These are phyloP conservation scores for Latrodectus hesperus DNA, from an alignment of 2,888 invertebrate species.

Conservation along the genomic window DNA sequence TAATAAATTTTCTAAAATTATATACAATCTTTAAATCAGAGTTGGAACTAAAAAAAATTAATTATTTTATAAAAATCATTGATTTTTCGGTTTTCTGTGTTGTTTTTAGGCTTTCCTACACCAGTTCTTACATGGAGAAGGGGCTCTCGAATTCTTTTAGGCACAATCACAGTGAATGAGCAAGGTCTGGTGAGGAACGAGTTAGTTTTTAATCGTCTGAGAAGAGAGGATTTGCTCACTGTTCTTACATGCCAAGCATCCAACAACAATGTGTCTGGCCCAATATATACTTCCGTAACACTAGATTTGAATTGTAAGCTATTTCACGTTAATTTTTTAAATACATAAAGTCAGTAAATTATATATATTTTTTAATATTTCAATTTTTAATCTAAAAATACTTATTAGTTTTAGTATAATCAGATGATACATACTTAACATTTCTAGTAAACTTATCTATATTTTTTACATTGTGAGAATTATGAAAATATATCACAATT, in stretches of 20 bases:
- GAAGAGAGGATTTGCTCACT: conserved; percentile 87
- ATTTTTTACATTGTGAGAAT: too few relatives aligned
- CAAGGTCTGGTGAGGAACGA: conserved; percentile 81
- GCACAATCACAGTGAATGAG: conserved; percentile 42
- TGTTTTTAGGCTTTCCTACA: conserved; percentile 64
- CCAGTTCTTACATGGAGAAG: conserved; percentile 65
- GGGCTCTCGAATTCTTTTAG: conserved; percentile 60
- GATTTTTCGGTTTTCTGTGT: background rate
- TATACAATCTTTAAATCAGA: too few relatives aligned
- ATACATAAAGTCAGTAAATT: too few relatives aligned
- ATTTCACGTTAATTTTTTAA: too few relatives aligned
- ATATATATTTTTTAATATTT: too few relatives aligned
- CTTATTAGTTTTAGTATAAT: too few relatives aligned
- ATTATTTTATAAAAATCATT: background rate
- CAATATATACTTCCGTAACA: conserved; percentile 54
- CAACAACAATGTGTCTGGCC: conserved; percentile 65
- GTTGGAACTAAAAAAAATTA: too few relatives aligned
- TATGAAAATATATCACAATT: too few relatives aligned
- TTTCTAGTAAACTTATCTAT: too few relatives aligned
- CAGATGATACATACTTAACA: too few relatives aligned
- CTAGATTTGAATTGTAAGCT: conserved; percentile 85
- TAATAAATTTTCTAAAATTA: too few relatives aligned
- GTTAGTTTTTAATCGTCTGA: conserved; percentile 83
- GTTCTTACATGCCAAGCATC: conserved; percentile 83
- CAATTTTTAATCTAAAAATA: too few relatives aligned